Conservation (phyloP, 2,797 vertebrate species). For the Melanotaenia nigrans region DNA sequence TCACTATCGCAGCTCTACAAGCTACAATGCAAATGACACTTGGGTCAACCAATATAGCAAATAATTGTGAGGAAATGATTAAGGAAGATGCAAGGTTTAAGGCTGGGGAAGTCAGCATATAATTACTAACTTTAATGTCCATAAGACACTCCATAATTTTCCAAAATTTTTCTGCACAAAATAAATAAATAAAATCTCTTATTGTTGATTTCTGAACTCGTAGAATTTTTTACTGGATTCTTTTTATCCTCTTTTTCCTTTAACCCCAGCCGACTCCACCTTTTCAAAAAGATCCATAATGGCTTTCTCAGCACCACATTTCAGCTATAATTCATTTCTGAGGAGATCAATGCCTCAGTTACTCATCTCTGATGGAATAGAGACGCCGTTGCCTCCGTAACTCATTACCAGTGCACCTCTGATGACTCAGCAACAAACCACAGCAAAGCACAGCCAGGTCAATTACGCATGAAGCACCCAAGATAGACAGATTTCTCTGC, state of each 20-base stretch:
- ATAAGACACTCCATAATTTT: constrained; percentile 1
- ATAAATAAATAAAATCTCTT: neutral
- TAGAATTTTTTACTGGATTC: constrained; percentile 14
- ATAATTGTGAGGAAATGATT: constrained; percentile 37
- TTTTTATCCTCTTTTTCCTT: constrained; percentile 20
- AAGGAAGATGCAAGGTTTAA: constrained; percentile 32
- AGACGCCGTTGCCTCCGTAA: constrained; percentile 51
- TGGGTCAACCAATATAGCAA: constrained; percentile 42
- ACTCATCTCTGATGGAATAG: constrained; percentile 63
- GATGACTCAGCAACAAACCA: constrained; percentile 69
- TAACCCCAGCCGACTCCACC: constrained; percentile 26
- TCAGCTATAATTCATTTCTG: constrained; percentile 60
- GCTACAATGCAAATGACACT: constrained; percentile 7
- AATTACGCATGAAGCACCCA: constrained; percentile 49
- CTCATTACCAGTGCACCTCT: constrained; percentile 55
- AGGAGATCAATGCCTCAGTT: constrained; percentile 66
- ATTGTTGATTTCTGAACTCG: neutral
- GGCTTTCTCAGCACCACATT: constrained; percentile 55
- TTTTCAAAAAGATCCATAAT: constrained; percentile 66
- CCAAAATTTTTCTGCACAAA: neutral
- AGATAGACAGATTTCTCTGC: constrained; percentile 27
- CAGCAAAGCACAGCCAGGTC: constrained; percentile 51
- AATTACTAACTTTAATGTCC: neutral
- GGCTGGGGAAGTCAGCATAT: neutral
- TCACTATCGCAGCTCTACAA: constrained; percentile 39